Evolutionary conservation across 2,888 invertebrate genomes (phyloP), one percentile per base, ranked within the genome.

Genomic region (Rhamnusium bicolor): DNA sequence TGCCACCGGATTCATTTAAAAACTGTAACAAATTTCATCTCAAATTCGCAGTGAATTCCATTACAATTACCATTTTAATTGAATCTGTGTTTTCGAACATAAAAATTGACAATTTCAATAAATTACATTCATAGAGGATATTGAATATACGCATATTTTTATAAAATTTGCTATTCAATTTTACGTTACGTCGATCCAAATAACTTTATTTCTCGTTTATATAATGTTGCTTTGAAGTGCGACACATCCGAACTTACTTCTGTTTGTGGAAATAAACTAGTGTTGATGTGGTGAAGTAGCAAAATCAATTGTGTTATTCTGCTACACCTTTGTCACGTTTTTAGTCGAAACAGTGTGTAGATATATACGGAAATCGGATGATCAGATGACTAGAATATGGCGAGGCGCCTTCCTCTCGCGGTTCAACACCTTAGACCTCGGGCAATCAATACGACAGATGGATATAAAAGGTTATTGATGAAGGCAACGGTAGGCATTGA

Each of bases 401-500:
- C 32, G 49, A 29, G 32, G 40, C 65, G 53, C 32, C 8, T 53
- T 63, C 65, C 18, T 70, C 27, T 54, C 49, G 47, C 63, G 61
- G 72, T 60, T 76, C 75, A 63, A 24, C 79, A 79, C 81, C 79
- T 80, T 75, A 74, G 79, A 81, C 81, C 81, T 80, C 75, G 74
- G 77, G 82, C 80, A 82, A 83, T 83, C 82, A 80, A 83, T 83
- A 82, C 81, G 81, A 81, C 82, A 82, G 82, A 82, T 81, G 82
- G 80, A 81, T 82, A 82, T 82, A 83, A 82, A 82, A 81, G 80
- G 78, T 81, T 81, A 82, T 82, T 82, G 82, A 82, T 82, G 80
- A 78, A 80, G 77, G 78, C 78, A 75, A 73, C 74, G 76, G 78
- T 73, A 74, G 73, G 73, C 74, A 80, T 74, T 71, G 76, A 77